phyloP scores from a whole-genome alignment of 2,797 vertebrate genomes.

The Lutjanus campechanus region DNA sequence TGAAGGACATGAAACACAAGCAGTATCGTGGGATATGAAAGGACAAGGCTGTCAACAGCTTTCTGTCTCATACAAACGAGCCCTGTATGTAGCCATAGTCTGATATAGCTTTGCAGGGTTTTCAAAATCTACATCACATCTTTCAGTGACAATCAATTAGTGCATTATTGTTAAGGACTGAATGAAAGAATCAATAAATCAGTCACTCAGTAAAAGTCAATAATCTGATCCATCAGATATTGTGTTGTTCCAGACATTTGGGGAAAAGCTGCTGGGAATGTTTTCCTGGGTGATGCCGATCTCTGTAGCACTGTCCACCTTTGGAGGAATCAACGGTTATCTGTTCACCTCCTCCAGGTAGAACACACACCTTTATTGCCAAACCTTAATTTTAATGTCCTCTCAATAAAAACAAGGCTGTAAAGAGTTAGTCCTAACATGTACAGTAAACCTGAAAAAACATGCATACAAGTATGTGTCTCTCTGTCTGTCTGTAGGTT shows the following conservation, averaged over 20 bases:
- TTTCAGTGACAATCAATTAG: neutral
- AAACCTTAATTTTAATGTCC: neutral
- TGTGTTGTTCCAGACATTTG: slow-evolving; percentile 91
- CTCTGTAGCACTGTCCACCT: slow-evolving; percentile 97
- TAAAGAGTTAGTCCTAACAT: neutral
- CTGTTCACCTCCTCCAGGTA: slow-evolving; percentile 99
- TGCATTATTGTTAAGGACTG: neutral
- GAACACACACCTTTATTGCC: slow-evolving; percentile 6
- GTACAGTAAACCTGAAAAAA: neutral
- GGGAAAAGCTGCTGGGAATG: slow-evolving; percentile 96
- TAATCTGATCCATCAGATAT: slow-evolving; percentile 18
- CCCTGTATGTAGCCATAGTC: neutral
- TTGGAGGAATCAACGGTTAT: slow-evolving; percentile 98
- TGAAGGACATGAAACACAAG: neutral
- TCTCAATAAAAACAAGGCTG: neutral
- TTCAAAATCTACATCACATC: neutral
- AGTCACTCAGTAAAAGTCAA: neutral
- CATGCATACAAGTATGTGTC: rapidly evolving
- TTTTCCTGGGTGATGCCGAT: slow-evolving; percentile 98
- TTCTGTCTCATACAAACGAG: no score
- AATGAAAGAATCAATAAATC: neutral
- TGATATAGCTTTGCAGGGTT: neutral
- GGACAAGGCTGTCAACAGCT: neutral
- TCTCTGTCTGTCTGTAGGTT: slow-evolving; percentile 81
- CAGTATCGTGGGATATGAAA: neutral